Evolutionary conservation across 1,140 invertebrate species (phyloP).

Genomic region (Anastatus disparis): DNA sequence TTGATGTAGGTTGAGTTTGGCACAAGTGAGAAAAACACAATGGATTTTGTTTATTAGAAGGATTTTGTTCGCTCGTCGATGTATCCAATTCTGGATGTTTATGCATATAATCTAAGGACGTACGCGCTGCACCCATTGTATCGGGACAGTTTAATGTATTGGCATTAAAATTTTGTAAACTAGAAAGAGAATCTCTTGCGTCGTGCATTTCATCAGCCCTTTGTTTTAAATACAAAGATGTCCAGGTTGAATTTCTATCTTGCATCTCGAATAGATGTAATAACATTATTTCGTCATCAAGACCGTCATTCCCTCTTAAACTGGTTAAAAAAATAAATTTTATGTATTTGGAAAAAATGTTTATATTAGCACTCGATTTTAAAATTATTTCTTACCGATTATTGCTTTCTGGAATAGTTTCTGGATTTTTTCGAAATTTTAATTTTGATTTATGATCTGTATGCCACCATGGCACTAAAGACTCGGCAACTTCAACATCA

Average conservation of each 20-base stretch:
- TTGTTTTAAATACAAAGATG: constrained; percentile 54
- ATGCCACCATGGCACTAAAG: constrained; percentile 55
- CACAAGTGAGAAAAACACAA: constrained; percentile 46
- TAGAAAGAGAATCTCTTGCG: constrained; percentile 43
- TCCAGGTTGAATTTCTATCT: constrained; percentile 59
- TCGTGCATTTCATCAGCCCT: constrained; percentile 50
- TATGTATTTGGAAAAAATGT: constrained; percentile 19
- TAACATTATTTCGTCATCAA: constrained; percentile 68
- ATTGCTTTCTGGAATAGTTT: constrained; percentile 47
- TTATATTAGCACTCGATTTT: constrained; percentile 29
- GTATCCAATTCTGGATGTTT: constrained; percentile 53
- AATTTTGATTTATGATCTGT: constrained; percentile 56
- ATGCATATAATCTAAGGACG: constrained; percentile 44
- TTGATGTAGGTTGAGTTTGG: constrained; percentile 42
- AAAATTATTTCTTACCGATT: constrained; percentile 35
- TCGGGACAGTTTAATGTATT: constrained; percentile 45
- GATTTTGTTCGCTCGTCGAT: constrained; percentile 46
- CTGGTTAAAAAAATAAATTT: constrained; percentile 28
- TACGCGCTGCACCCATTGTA: constrained; percentile 30
- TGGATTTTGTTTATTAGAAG: constrained; percentile 43
- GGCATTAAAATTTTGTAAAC: constrained; percentile 48
- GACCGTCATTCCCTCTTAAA: constrained; percentile 47
- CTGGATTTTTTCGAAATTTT: constrained; percentile 50
- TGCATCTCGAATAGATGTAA: constrained; percentile 68
- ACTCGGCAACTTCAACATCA: constrained; percentile 78